Evolutionary conservation across 2,888 invertebrate genomes (phyloP), one percentile per base, ranked within the genome.

Genomic region (Nymphalis urticae): DNA sequence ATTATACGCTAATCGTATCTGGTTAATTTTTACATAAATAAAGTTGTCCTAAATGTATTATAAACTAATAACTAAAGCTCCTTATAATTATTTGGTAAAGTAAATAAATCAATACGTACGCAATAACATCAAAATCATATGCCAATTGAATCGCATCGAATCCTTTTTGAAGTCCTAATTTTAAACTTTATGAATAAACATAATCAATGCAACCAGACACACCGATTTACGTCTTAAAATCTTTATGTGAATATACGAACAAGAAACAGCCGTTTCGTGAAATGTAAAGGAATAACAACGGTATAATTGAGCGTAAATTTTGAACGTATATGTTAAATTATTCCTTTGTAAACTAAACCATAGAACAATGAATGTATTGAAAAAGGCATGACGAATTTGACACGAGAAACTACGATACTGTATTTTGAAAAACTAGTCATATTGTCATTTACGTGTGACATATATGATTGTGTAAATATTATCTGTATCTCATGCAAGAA

Each of bases 121-220:
- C 50, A 50, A 50, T 32, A 56, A 56, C n/a, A 32, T 32, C 17
- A 36, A 32, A 56, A 56, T 24, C 16, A 48, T 8, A 16, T 24
- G 16, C 17, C 48, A 61, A 61, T 32, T 27, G 17, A n/a, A 32
- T 13, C 3, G 7, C 16, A n/a, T 47, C 47, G 13, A 24, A 17
- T 50, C 17, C 42, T 59, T 51, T 64, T 68, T 68, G 68, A 68
- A 60, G 64, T 64, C 48, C 60, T 54, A 68, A 65, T 64, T 65
- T 66, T 48, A 60, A 66, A 67, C 58, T 42, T 32, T 47, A 47
- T 36, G 21, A 32, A 51, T 63, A 63, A 63, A 54, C 54, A 63
- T 54, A 63, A 63, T 54, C 54, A 63, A 47, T 54, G 54, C 42
- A 54, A 47, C 54, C 54, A 36, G 53, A 56, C 32, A 42, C 24